These are phyloP conservation scores for human DNA, from an alignment of 2,113 vertebrate genomes.

Conservation along the genomic window DNA sequence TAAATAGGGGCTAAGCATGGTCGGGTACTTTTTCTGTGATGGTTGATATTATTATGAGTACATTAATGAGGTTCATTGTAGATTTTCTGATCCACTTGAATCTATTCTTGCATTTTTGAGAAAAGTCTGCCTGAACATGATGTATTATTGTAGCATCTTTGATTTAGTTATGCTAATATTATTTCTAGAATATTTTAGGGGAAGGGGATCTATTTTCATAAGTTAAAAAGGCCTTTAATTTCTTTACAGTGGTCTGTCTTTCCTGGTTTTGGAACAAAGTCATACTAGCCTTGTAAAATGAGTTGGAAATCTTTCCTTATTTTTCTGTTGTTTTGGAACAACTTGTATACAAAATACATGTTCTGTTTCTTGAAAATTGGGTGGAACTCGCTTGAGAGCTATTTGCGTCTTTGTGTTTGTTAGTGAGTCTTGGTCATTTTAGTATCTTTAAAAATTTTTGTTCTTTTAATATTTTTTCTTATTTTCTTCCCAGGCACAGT, in stretches of 20 bases:
- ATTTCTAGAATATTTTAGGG: background rate
- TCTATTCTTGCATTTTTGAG: background rate
- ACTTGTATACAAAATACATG: accelerated
- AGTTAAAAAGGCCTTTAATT: background rate
- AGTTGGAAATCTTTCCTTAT: background rate
- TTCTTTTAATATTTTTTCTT: background rate
- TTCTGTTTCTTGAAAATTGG: background rate
- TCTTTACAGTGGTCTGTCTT: background rate
- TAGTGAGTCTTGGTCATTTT: background rate
- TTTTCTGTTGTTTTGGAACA: background rate
- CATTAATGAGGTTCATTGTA: background rate
- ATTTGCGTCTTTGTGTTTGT: background rate
- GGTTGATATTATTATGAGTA: too few relatives aligned
- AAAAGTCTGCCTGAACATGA: background rate
- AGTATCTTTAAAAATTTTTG: background rate
- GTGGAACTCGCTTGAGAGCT: background rate
- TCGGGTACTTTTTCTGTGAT: background rate
- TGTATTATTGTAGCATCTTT: background rate
- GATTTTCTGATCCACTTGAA: background rate
- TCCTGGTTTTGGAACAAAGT: background rate
- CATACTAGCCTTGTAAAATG: background rate
- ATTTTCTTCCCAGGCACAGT: background rate
- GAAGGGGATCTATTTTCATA: background rate
- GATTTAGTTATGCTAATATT: background rate
- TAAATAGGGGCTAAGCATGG: background rate